phyloP scores from a whole-genome alignment of 2,797 vertebrate species.

The Hybognathus amarus region DNA sequence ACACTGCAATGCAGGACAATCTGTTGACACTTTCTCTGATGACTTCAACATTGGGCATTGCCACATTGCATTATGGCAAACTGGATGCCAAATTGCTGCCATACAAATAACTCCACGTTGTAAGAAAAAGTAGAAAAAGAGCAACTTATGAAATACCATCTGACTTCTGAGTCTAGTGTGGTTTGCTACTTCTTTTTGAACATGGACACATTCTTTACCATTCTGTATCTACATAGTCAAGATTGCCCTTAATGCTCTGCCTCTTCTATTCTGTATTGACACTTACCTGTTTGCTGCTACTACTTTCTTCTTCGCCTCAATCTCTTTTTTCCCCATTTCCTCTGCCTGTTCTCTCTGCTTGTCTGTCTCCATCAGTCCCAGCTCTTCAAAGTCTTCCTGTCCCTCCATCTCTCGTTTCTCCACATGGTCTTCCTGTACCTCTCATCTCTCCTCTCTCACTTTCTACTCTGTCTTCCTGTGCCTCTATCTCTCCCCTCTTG shows the following conservation, averaged over 20 bases:
- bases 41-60: not conserved
- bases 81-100: not conserved
- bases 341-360: too few species aligned
- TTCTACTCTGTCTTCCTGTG: not conserved
- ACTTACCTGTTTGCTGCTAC: not conserved
- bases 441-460: not conserved
- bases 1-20: not conserved
- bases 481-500: not conserved
- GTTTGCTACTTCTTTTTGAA: not conserved
- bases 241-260: not conserved
- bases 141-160: not conserved
- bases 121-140: not conserved
- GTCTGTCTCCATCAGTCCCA: not conserved
- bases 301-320: too few species aligned
- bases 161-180: not conserved
- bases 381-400: not conserved
- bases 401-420: too few species aligned
- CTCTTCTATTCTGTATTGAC: not conserved
- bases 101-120: conserved; percentile 6
- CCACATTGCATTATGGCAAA: not conserved
- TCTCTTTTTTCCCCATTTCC: too few species aligned
- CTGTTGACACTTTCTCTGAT: conserved; percentile 1
- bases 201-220: not conserved
- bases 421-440: too few species aligned
- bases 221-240: not conserved